Evolutionary conservation across 1,140 invertebrate species (phyloP).

Genomic region (Drosophila tristis): DNA sequence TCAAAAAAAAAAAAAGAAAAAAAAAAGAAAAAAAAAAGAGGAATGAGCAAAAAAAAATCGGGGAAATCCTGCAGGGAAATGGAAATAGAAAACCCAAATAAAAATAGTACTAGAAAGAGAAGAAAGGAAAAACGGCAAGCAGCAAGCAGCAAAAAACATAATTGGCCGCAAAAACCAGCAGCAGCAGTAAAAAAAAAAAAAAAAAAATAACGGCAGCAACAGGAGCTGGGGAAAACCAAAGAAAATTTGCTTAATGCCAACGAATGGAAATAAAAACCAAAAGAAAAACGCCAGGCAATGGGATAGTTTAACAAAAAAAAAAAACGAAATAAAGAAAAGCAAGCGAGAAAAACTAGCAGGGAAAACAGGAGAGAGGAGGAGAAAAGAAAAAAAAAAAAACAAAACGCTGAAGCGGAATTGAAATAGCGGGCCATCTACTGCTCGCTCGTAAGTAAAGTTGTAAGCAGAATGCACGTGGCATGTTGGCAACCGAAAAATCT

Average conservation of each 20-base stretch:
- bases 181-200: background rate
- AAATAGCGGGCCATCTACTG: slow-evolving; percentile 18
- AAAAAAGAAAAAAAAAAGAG: background rate
- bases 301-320: slow-evolving; percentile 34
- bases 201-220: slow-evolving; percentile 14
- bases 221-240: slow-evolving; percentile 36
- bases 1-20: slow-evolving; percentile 52
- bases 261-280: slow-evolving; percentile 28
- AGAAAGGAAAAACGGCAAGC: slow-evolving; percentile 17
- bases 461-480: slow-evolving; percentile 55
- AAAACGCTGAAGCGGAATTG: slow-evolving; percentile 2
- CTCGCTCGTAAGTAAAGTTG: slow-evolving; percentile 51
- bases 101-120: slow-evolving; percentile 23
- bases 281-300: slow-evolving; percentile 21
- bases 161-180: slow-evolving; percentile 72
- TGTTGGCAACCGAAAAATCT: slow-evolving; percentile 52
- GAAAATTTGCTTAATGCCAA: slow-evolving; percentile 74
- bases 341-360: slow-evolving; percentile 8
- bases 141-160: slow-evolving; percentile 55
- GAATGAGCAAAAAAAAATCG: background rate
- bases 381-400: background rate
- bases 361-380: background rate
- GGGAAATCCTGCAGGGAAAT: slow-evolving; percentile 14
- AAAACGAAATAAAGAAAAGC: slow-evolving; percentile 13
- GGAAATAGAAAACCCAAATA: slow-evolving; percentile 18